A percentile compares a stretch with the other conserved stretches of the same genome.
Conservation (phyloP, 2,797 vertebrate species). For the Etheostoma perlongum region DNA sequence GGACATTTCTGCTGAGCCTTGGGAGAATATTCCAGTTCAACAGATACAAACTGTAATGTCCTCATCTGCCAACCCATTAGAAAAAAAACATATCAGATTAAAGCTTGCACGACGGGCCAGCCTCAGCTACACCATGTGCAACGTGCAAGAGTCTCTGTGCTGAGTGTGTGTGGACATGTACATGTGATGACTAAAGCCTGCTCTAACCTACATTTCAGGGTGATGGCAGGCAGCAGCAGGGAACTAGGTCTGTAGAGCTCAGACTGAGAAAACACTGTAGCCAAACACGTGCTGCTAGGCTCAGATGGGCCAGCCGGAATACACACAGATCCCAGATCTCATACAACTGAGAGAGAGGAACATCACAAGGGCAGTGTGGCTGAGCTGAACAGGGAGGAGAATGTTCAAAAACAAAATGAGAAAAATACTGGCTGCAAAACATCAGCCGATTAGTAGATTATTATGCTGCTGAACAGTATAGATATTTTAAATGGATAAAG, state of each 20-base stretch:
- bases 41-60: conserved; percentile 21
- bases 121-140: conserved; percentile 41
- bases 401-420: background rate
- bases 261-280: conserved; percentile 34
- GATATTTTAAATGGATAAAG: background rate
- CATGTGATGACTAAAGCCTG: conserved; percentile 61
- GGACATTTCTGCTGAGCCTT: conserved; percentile 21
- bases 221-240: conserved; percentile 30
- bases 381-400: background rate
- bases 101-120: conserved; percentile 15
- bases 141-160: background rate
- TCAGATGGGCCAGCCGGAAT: conserved; percentile 42
- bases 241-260: conserved; percentile 71
- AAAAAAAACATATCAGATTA: conserved; percentile 57
- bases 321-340: background rate
- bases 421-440: background rate
- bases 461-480: background rate
- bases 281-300: conserved; percentile 60
- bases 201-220: conserved; percentile 71
- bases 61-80: conserved; percentile 30
- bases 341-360: background rate
- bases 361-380: background rate
- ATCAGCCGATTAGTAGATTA: background rate
- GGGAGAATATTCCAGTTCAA: conserved; percentile 17
- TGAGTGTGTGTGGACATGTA: conserved; percentile 4